A percentile compares a stretch with the other conserved stretches of the same genome.
These are phyloP conservation scores for Synanthedon vespiformis DNA, from an alignment of 2,888 invertebrate genomes.

Conservation along the genomic window DNA sequence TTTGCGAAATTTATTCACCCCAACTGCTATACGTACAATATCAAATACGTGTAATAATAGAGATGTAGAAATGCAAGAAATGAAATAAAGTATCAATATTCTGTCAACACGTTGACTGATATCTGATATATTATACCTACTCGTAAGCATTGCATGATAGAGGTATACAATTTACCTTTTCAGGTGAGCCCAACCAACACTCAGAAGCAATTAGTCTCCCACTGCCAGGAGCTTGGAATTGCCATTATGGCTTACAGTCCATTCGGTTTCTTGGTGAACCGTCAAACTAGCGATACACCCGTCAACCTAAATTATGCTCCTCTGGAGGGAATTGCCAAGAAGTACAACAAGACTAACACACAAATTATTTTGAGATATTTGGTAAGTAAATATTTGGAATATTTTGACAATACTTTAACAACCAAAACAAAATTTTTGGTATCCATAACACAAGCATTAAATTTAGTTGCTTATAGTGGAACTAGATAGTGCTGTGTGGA, in stretches of 20 bases:
- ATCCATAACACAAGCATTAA: too few species aligned
- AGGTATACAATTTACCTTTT: not conserved
- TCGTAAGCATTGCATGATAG: too few species aligned
- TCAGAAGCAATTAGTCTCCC: constrained; percentile 73
- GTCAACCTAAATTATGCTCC: constrained; percentile 38
- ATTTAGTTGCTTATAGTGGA: too few species aligned
- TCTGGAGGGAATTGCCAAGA: constrained; percentile 67
- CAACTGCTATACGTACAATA: too few species aligned
- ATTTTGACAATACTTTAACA: not conserved
- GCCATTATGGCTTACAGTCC: constrained; percentile 75
- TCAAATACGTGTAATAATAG: too few species aligned
- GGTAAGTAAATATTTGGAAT: constrained; percentile 44
- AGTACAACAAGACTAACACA: constrained; percentile 73
- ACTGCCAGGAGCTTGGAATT: constrained; percentile 71
- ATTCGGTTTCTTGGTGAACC: constrained; percentile 48
- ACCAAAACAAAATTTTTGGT: too few species aligned
- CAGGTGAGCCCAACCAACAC: constrained; percentile 69
- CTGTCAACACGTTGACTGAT: too few species aligned
- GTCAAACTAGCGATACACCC: not conserved
- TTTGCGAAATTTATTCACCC: too few species aligned
- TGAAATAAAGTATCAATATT: too few species aligned
- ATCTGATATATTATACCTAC: too few species aligned
- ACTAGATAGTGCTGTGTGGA: too few species aligned
- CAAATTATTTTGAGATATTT: constrained; percentile 76
- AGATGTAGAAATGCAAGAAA: too few species aligned